A percentile compares a stretch with the other conserved stretches of the same genome.
Conservation (phyloP, 1,140 invertebrate genomes). For the Prorops nasuta region DNA sequence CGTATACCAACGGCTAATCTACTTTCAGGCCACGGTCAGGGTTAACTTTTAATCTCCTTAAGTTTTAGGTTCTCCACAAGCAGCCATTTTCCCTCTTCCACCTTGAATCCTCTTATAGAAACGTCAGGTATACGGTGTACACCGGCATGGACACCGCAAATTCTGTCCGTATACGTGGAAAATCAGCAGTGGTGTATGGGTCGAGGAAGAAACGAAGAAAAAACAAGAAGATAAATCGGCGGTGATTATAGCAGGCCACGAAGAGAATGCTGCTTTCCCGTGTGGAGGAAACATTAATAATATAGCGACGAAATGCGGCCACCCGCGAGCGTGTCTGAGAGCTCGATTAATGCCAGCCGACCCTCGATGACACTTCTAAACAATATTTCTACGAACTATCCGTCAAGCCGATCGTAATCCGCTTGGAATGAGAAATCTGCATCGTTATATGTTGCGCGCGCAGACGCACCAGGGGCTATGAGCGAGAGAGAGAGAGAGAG, state of each 20-base stretch:
- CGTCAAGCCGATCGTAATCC: too few relatives aligned
- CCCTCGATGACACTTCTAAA: too few relatives aligned
- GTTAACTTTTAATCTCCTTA: conserved; percentile 52
- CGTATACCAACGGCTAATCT: conserved; percentile 43
- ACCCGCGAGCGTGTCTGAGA: conserved; percentile 41
- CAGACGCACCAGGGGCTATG: too few relatives aligned
- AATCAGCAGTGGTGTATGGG: too few relatives aligned
- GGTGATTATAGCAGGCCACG: conserved; percentile 6
- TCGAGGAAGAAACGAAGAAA: background rate
- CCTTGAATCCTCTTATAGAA: conserved; percentile 39
- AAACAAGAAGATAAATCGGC: background rate
- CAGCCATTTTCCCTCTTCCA: conserved; percentile 39
- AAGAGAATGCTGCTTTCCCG: conserved; percentile 20
- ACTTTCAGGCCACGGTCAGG: conserved; percentile 37
- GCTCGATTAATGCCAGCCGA: too few relatives aligned
- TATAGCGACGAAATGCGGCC: conserved; percentile 28
- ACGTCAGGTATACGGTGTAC: conserved; percentile 35
- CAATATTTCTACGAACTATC: too few relatives aligned
- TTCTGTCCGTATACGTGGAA: too few relatives aligned
- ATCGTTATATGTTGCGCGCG: too few relatives aligned
- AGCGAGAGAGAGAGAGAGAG: too few relatives aligned
- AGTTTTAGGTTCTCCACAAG: conserved; percentile 36
- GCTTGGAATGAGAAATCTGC: too few relatives aligned
- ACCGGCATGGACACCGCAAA: background rate
- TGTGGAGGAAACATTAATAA: conserved; percentile 33